Percentiles rank a stretch among this genome's conserved stretches.
phyloP scores from a whole-genome alignment of 2,888 invertebrate species.

The Zaprionus lineosus region DNA sequence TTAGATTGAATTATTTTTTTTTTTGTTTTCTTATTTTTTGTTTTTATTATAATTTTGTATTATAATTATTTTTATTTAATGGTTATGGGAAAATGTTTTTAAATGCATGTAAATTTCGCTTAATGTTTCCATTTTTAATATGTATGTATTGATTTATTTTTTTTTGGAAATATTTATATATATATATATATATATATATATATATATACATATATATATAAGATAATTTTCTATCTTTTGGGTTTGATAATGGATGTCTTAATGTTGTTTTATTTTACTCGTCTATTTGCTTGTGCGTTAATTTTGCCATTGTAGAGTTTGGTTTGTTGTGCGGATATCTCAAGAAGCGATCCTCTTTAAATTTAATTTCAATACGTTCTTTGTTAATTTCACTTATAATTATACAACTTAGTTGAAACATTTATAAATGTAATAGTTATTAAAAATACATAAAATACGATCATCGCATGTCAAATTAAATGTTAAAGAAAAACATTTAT shows the following conservation, averaged over 20 bases:
- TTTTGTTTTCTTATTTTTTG: constrained; percentile 17
- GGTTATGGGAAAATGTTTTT: constrained; percentile 76
- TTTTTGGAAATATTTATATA: constrained; percentile 27
- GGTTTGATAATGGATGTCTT: too few species aligned
- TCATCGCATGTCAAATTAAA: constrained; percentile 68
- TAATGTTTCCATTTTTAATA: constrained; percentile 39
- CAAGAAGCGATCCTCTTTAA: constrained; percentile 27
- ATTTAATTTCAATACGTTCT: too few species aligned
- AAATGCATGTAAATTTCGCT: constrained; percentile 72
- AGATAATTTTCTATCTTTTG: constrained; percentile 12
- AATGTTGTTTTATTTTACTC: constrained; percentile 26
- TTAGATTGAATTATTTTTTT: constrained; percentile 22
- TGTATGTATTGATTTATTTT: constrained; percentile 42
- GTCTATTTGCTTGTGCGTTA: constrained; percentile 48
- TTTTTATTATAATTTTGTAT: constrained; percentile 18
- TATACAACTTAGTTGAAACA: constrained; percentile 79
- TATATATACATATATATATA: constrained; percentile 9
- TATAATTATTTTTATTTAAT: constrained; percentile 37
- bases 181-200: constrained; percentile 23
- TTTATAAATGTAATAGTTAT: constrained; percentile 64
- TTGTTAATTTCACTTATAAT: constrained; percentile 67
- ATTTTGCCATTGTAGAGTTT: constrained; percentile 27
- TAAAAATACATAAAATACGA: constrained; percentile 72
- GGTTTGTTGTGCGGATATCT: constrained; percentile 43
- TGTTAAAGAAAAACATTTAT: constrained; percentile 64